Percentiles rank a stretch among this genome's conserved stretches.
These are phyloP conservation scores for Chelonus insularis DNA, from an alignment of 1,140 invertebrate genomes.

Conservation along the genomic window DNA sequence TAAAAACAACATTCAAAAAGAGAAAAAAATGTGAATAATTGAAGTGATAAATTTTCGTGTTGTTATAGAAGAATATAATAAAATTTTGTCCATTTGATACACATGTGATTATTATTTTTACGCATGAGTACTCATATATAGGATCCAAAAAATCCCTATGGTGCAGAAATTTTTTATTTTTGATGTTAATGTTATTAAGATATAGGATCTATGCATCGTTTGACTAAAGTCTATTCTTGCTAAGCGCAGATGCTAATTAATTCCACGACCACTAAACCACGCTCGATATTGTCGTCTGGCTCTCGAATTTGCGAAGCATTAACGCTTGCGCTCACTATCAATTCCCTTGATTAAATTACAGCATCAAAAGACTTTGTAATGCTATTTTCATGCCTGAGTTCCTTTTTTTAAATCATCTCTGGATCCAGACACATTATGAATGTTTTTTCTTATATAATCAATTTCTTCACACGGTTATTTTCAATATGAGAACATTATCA, in stretches of 20 bases:
- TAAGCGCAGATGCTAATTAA: conserved; percentile 9
- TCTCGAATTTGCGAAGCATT: conserved; percentile 21
- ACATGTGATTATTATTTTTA: too few species aligned
- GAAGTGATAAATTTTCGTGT: background rate
- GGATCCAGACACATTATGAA: too few species aligned
- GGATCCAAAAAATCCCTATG: too few species aligned
- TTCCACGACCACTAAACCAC: conserved; percentile 14
- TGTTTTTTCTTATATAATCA: too few species aligned
- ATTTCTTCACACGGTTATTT: too few species aligned
- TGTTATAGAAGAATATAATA: background rate
- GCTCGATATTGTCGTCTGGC: conserved; percentile 10
- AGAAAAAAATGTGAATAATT: conserved; percentile 9
- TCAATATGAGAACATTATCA: too few species aligned
- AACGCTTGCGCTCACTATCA: conserved; percentile 11
- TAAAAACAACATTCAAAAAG: conserved; percentile 16
- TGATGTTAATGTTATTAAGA: too few species aligned
- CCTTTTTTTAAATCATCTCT: too few species aligned
- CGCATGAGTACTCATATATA: too few species aligned
- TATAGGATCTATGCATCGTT: too few species aligned
- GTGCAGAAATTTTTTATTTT: too few species aligned
- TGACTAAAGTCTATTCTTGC: background rate
- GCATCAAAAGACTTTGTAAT: conserved; percentile 14
- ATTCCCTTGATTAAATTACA: conserved; percentile 14
- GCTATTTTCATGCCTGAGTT: conserved; percentile 2
- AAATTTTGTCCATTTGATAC: too few species aligned